Percentiles rank a stretch among this genome's conserved stretches.
phyloP scores from a whole-genome alignment of 2,113 vertebrate species.

The Aptenodytes patagonicus region DNA sequence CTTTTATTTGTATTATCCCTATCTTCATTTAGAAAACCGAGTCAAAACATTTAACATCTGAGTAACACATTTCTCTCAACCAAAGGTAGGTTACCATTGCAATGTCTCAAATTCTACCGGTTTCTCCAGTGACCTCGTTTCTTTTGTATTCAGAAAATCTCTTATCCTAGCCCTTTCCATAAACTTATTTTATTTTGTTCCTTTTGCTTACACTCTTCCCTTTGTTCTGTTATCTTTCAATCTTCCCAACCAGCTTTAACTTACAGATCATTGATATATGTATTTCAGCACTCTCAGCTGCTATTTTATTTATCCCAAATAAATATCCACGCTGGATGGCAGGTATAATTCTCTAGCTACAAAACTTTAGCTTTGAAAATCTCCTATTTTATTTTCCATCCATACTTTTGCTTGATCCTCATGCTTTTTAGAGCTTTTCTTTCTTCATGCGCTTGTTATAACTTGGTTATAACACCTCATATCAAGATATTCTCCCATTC shows the following conservation, averaged over 20 bases:
- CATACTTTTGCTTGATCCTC: not conserved
- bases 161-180: not conserved
- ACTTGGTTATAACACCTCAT: not conserved
- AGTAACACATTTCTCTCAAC: not conserved
- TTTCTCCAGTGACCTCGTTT: constrained; percentile 13
- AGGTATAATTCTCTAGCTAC: constrained; percentile 12
- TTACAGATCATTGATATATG: constrained; percentile 20
- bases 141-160: constrained; percentile 11
- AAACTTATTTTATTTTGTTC: not conserved
- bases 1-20: not conserved
- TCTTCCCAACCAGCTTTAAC: constrained; percentile 10
- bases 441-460: not conserved
- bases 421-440: not conserved
- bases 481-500: not conserved
- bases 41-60: not conserved
- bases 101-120: not conserved
- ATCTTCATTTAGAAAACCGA: not conserved
- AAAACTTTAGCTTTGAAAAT: constrained; percentile 16
- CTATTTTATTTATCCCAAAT: constrained; percentile 32
- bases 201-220: not conserved
- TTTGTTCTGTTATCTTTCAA: constrained; percentile 39
- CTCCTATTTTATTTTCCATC: not conserved
- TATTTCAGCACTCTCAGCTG: constrained; percentile 2
- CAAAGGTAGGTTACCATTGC: not conserved
- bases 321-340: not conserved